These are phyloP conservation scores for Florisuga fusca DNA, from an alignment of 2,797 vertebrate species.

Conservation along the genomic window DNA sequence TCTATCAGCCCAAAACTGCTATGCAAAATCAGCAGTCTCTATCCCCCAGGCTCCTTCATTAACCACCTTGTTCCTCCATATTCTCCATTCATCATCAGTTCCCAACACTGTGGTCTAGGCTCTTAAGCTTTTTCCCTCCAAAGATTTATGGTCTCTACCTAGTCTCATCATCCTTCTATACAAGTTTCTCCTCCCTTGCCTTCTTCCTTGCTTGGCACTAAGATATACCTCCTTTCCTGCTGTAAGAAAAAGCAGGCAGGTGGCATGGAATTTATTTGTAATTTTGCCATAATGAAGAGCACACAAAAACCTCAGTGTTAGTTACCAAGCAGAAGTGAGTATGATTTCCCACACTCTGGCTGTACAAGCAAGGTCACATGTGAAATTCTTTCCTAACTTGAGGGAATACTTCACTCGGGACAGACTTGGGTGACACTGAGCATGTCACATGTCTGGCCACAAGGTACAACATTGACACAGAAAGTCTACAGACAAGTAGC, in stretches of 20 bases:
- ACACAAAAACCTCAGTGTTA: not conserved
- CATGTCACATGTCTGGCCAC: not conserved
- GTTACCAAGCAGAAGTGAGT: not conserved
- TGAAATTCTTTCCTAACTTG: not conserved
- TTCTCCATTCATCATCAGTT: not conserved
- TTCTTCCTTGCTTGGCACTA: not conserved
- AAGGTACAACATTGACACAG: not conserved
- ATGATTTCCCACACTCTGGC: not conserved
- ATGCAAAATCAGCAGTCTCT: not conserved
- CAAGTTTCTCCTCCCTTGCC: not conserved
- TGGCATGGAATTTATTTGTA: not conserved
- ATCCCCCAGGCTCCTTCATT: not conserved
- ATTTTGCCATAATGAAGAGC: not conserved
- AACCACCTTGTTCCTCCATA: not conserved
- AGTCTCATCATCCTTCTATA: not conserved
- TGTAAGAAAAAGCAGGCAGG: not conserved
- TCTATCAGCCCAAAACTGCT: not conserved
- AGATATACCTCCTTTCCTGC: not conserved
- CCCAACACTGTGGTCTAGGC: not conserved
- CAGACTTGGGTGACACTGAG: not conserved
- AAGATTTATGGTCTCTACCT: not conserved
- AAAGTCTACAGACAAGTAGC: not conserved
- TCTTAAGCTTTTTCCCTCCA: not conserved
- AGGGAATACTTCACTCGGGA: not conserved
- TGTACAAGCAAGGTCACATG: not conserved